Base-by-base conservation (phyloP, 1,140 invertebrate genomes). In the Vanessa tameamea region DNA sequence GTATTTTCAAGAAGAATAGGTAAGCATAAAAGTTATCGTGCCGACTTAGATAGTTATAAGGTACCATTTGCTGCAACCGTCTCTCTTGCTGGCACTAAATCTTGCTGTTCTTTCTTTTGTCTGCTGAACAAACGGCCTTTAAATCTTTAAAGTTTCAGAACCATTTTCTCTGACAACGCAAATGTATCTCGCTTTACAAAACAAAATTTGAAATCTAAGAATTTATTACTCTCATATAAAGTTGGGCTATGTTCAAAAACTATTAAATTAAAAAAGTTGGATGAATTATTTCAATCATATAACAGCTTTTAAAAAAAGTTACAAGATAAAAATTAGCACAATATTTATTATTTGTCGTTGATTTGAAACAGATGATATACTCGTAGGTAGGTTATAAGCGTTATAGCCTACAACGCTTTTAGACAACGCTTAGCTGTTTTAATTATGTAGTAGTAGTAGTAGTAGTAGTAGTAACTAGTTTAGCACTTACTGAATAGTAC, bases 101-200 rank as follows among this genome's bases (percentile, higher is more conserved):
- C 80, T 81, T 78, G 72, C 70, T 78, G 75, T 84, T 79, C 76
- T 76, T 77, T 82, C 83, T 80, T 66, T 84, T 86, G 79, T 80
- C 73, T 80, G 64, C 69, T 65, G 79, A 82, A 78, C 81, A 86
- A 80, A 86, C 78, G 78, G 70, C 68, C 81, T 79, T 67, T 84
- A 86, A 86, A 82, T 82, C 82, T 84, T 81, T 75, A 81, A 81
- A 84, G 80, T 78, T 74, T 81, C 77, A 67, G 73, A 82, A 82
- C 79, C 76, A 79, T 78, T 82, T 83, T 75, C 72, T 64, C 64
- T 73, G 74, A 82, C 69, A 71, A 72, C 53, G 77, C 73, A 77
- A 79, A 84, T 77, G 64, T 76, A 78, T 78, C 68, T 73, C 59
- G 14, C 65, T 73, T 67, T 67, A 68, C 51, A 37, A 68, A 55